These are phyloP conservation scores for Myiotriccus ornatus DNA, from an alignment of 2,797 vertebrate genomes.

Conservation along the genomic window DNA sequence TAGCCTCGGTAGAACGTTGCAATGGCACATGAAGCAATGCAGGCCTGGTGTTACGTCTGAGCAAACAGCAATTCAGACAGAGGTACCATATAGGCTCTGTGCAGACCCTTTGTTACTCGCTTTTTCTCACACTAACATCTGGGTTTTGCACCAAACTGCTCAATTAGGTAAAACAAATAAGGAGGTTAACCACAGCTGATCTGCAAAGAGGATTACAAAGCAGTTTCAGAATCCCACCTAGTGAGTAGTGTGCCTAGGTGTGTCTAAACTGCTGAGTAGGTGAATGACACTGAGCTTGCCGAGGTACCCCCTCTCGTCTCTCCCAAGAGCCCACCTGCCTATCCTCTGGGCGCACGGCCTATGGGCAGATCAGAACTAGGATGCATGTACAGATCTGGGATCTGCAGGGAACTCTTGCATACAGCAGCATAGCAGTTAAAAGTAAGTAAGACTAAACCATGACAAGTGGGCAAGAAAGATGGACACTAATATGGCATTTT, in stretches of 20 bases:
- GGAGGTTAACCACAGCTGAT: background rate
- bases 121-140: background rate
- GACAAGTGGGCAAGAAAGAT: background rate
- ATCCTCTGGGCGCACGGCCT: rapidly evolving
- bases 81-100: rapidly evolving
- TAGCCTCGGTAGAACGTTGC: background rate
- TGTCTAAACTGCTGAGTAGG: background rate
- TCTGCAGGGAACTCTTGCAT: background rate
- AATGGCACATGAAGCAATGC: rapidly evolving
- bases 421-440: background rate
- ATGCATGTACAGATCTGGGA: too few species aligned
- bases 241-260: background rate
- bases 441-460: background rate
- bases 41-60: background rate
- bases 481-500: background rate
- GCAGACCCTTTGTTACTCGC: background rate
- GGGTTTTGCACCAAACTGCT: background rate
- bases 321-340: rapidly evolving
- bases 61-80: background rate
- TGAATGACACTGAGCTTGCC: background rate
- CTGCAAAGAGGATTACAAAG: background rate
- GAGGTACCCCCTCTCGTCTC: background rate
- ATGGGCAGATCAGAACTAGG: background rate
- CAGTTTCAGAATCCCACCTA: background rate
- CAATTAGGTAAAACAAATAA: background rate